Conservation (phyloP, 2,113 vertebrate genomes). For the Amazona vittata region DNA sequence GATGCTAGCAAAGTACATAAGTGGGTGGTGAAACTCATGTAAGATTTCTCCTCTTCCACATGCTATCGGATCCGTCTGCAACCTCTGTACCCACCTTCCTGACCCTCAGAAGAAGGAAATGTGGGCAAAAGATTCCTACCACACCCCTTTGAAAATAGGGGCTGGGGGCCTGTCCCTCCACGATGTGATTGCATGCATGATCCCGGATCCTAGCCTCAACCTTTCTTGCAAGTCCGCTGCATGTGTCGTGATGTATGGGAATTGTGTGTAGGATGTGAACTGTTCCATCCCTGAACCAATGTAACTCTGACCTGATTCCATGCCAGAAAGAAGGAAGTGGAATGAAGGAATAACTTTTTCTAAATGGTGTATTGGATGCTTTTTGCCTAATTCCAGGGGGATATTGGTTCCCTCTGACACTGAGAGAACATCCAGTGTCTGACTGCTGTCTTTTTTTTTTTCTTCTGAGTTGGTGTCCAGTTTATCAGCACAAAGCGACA, state of each 20-base stretch:
- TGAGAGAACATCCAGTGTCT: neutral
- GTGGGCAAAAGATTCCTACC: neutral
- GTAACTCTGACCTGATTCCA: neutral
- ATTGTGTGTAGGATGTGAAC: neutral
- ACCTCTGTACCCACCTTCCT: neutral
- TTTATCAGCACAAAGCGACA: neutral
- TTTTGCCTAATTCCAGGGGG: neutral
- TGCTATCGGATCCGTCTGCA: neutral
- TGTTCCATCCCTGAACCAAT: neutral
- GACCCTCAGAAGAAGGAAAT: neutral
- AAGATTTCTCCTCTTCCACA: neutral
- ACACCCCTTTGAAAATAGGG: neutral
- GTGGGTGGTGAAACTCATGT: neutral
- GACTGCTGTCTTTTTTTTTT: neutral
- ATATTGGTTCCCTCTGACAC: neutral
- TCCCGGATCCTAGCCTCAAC: neutral
- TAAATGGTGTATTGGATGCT: neutral
- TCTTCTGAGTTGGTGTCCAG: neutral
- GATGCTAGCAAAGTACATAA: neutral
- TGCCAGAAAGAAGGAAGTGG: neutral
- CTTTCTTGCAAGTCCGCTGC: neutral
- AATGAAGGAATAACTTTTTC: neutral
- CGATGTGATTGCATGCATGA: accelerated
- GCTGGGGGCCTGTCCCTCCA: neutral
- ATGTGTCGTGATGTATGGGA: neutral